Evolutionary conservation across 2,113 vertebrate genomes (phyloP).

Genomic region (Polyodon spathula): DNA sequence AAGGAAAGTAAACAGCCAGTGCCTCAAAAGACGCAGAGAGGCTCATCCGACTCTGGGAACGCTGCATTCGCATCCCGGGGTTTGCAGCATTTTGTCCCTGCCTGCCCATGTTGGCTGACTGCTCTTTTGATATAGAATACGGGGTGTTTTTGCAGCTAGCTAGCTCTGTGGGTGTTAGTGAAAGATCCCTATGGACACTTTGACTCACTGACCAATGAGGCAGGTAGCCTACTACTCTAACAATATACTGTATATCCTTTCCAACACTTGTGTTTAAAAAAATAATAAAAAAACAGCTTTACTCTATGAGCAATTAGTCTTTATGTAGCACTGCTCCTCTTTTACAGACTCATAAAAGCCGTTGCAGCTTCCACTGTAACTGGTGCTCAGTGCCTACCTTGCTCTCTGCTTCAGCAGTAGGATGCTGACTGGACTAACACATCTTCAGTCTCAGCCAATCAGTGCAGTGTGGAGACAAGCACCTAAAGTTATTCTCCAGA

Average conservation of each 20-base stretch:
- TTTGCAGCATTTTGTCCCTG: conserved; percentile 70
- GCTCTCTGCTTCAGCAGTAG: conserved; percentile 15
- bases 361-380: too few species aligned
- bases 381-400: conserved; percentile 31
- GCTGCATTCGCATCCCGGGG: conserved; percentile 67
- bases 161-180: not conserved
- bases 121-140: conserved; percentile 50
- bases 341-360: too few species aligned
- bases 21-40: conserved; percentile 92
- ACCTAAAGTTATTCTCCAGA: conserved; percentile 47
- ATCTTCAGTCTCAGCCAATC: conserved; percentile 48
- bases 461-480: conserved; percentile 34
- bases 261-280: too few species aligned
- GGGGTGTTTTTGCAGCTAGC: conserved; percentile 56
- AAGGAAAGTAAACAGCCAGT: conserved; percentile 87
- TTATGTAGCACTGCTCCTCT: too few species aligned
- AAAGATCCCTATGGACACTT: not conserved
- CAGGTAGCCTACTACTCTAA: too few species aligned
- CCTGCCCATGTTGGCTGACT: conserved; percentile 76
- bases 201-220: too few species aligned
- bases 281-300: too few species aligned
- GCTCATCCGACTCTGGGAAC: conserved; percentile 89
- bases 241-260: too few species aligned
- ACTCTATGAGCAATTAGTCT: too few species aligned
- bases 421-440: conserved; percentile 28